phyloP scores from a whole-genome alignment of 2,113 vertebrate genomes.

The Phylloscopus trochiloides region DNA sequence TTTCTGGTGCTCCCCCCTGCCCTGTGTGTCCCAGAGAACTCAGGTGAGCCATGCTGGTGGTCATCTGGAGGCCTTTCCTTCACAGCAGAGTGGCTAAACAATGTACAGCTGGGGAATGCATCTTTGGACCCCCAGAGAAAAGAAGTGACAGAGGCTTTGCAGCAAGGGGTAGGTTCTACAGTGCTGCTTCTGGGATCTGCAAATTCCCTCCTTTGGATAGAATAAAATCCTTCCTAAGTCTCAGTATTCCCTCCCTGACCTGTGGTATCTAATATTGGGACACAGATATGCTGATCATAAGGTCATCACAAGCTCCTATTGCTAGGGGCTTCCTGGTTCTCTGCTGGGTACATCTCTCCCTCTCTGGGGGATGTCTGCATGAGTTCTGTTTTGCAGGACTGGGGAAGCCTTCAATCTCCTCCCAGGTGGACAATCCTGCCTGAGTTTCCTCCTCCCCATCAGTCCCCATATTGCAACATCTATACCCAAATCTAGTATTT shows the following conservation, averaged over 20 bases:
- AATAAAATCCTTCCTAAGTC: neutral
- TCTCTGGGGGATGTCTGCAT: neutral
- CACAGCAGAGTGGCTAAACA: fast-evolving
- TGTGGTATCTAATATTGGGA: fast-evolving
- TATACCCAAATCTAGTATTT: neutral
- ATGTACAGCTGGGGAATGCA: fast-evolving
- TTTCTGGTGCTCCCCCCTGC: neutral
- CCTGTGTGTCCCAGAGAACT: neutral
- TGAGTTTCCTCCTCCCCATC: neutral
- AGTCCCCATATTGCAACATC: fast-evolving
- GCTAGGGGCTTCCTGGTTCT: neutral
- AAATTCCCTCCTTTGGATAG: neutral
- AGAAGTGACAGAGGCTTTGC: neutral
- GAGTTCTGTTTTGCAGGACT: neutral
- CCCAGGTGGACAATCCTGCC: neutral
- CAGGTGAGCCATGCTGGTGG: neutral
- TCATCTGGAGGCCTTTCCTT: fast-evolving
- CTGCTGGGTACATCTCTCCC: too few species aligned
- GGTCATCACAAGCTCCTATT: neutral
- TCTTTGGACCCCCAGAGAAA: neutral
- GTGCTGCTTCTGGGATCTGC: neutral
- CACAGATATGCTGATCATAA: neutral
- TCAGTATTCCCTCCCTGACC: neutral
- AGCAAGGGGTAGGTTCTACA: neutral
- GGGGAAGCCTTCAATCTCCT: neutral